Percentiles rank a stretch among this genome's conserved stretches.
Conservation (phyloP, 2,113 vertebrate species). For the Cheilinus undulatus region DNA sequence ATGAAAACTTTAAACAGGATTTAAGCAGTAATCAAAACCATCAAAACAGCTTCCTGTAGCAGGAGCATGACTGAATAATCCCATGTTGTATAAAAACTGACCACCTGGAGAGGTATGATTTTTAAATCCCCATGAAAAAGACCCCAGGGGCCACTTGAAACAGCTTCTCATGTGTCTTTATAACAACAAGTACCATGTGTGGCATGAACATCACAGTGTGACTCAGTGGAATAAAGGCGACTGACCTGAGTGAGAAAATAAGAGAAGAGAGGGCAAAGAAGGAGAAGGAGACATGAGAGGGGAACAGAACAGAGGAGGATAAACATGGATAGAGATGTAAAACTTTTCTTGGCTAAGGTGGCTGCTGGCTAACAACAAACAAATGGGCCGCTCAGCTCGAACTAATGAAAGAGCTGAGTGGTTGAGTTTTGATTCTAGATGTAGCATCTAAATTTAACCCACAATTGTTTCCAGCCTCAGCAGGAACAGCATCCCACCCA, state of each 20-base stretch:
- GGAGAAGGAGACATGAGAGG: not conserved
- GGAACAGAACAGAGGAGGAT: slow-evolving; percentile 22
- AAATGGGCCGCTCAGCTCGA: slow-evolving; percentile 48
- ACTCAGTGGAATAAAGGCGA: slow-evolving; percentile 33
- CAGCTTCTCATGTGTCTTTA: slow-evolving; percentile 26
- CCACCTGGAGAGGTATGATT: not conserved
- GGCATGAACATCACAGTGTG: slow-evolving; percentile 1
- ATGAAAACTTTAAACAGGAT: no score
- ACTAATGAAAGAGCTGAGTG: slow-evolving; percentile 62
- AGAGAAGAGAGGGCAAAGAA: not conserved
- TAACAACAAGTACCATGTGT: slow-evolving; percentile 35
- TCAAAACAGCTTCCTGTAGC: no score
- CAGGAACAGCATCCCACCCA: slow-evolving; percentile 61
- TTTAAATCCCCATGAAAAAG: not conserved
- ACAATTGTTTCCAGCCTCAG: slow-evolving; percentile 74
- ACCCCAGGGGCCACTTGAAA: slow-evolving; percentile 9
- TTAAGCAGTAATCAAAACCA: no score
- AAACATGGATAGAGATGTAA: slow-evolving; percentile 67
- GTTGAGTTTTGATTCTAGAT: slow-evolving; percentile 55
- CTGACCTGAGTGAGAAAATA: slow-evolving; percentile 17
- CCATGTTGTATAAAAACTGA: not conserved
- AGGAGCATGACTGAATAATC: no score
- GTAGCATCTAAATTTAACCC: slow-evolving; percentile 66
- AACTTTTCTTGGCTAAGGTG: slow-evolving; percentile 66
- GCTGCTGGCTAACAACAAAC: slow-evolving; percentile 51